Percentiles rank a stretch among this genome's conserved stretches.
phyloP scores from a whole-genome alignment of 2,797 vertebrate species.

The Cossypha polioptera region DNA sequence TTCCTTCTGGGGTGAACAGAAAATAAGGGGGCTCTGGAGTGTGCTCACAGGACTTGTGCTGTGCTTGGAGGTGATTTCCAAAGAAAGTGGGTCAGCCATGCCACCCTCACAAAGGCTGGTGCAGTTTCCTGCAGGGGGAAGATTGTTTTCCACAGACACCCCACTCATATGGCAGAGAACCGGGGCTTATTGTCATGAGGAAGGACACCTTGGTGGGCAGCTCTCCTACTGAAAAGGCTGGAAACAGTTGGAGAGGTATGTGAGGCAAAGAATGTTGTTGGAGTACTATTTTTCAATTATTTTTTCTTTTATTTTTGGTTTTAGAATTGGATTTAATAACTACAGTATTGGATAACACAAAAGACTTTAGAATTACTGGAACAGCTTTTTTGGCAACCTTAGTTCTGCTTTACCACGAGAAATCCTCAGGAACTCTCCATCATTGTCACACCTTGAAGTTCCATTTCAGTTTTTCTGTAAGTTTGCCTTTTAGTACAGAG shows the following conservation, averaged over 20 bases:
- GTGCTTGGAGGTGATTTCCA: not conserved
- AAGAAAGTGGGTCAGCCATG: not conserved
- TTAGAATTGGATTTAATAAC: not conserved
- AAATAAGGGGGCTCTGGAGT: not conserved
- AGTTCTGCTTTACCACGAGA: constrained; percentile 7
- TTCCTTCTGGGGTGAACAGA: not conserved
- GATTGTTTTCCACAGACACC: not conserved
- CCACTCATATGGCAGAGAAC: not conserved
- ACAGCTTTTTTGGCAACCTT: not conserved
- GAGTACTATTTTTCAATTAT: not conserved
- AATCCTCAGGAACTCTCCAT: not conserved
- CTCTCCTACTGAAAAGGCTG: not conserved
- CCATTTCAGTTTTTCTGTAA: not conserved
- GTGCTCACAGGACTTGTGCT: not conserved
- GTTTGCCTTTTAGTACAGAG: not conserved
- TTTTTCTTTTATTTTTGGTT: not conserved
- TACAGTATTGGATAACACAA: not conserved
- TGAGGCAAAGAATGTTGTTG: not conserved
- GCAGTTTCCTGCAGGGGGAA: not conserved
- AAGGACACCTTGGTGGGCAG: not conserved
- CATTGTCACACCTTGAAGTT: not conserved
- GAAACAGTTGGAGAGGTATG: not conserved
- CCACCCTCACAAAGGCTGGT: not conserved
- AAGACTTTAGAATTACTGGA: not conserved
- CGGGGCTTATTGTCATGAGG: not conserved